Evolutionary conservation across 2,888 invertebrate species (phyloP).

Genomic region (Oligia latruncula): DNA sequence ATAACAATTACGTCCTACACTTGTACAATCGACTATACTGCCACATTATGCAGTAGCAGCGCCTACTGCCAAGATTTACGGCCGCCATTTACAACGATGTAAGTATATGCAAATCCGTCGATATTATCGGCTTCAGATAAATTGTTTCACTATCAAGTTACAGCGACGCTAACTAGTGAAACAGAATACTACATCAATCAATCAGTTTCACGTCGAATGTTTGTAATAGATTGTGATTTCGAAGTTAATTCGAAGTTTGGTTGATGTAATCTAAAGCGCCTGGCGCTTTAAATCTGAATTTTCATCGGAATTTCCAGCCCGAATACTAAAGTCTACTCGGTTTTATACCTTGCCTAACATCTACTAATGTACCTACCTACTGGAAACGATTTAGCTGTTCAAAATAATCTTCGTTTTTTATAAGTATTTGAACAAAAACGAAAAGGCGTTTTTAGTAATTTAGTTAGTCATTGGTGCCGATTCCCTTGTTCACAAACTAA

Average conservation of each 20-base stretch:
- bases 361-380: neutral
- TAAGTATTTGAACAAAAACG: too few species aligned
- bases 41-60: constrained; percentile 45
- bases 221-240: constrained; percentile 11
- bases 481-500: too few species aligned
- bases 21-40: constrained; percentile 10
- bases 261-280: neutral
- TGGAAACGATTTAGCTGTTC: neutral
- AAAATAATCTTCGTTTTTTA: neutral
- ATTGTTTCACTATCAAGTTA: constrained; percentile 55
- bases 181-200: constrained; percentile 54
- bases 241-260: neutral
- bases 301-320: neutral
- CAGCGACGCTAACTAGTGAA: constrained; percentile 43
- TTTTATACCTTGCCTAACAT: neutral
- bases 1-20: constrained; percentile 54
- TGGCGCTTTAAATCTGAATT: neutral
- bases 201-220: constrained; percentile 37
- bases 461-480: too few species aligned
- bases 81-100: constrained; percentile 35
- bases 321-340: neutral
- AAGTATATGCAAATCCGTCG: constrained; percentile 42
- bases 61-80: constrained; percentile 49
- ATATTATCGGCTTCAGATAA: constrained; percentile 54
- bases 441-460: too few species aligned